Base-by-base conservation (phyloP, 2,797 vertebrate genomes). In the Alcedo quadribrachys region DNA sequence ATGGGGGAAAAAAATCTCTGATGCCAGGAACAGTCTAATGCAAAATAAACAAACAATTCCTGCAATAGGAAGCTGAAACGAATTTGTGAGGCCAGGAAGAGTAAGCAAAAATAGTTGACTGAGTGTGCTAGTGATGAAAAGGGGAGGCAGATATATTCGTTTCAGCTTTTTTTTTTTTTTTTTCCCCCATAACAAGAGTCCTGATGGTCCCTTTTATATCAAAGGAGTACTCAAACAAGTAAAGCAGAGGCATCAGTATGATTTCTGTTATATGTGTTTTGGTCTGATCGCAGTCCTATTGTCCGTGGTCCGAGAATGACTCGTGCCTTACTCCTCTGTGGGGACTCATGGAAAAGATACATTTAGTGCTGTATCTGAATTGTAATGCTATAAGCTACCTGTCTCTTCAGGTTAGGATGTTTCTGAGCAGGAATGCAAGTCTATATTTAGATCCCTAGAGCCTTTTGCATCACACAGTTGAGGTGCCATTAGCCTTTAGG, bases 401-500 rank as follows among this genome's bases (percentile, higher is more conserved):
- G 80, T 81, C 86, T 93, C 30, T 92, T 83, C 66, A 81, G 81
- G 90, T 73, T 82, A 51, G 51, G 73, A 35, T 78, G 76, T 90
- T 94, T 90, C 81, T 71, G 71, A 95, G 92, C 46, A 71, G 79
- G 58, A 90, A 82, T 75, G 50, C 73, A 40, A 87, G 55, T 78
- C 81, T 95, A 32, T 93, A 87, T 96, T 95, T 96, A 90, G 92
- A 50, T 93, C 87, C 54, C 62, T 62, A n/a, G 69, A 89, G 85
- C 79, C 54, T 91, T 92, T 82, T 85, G 76, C 81, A 20, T 91
- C 12, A 25, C 76, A 68, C 68, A 81, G 82, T 76, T 85, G 89
- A 95, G 92, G 79, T 93, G 73, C 76, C 81, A 33, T 90, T 93
- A 95, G 93, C 92, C 94, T 93, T 95, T 89, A 94, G 94, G 93